Percentiles rank a stretch among this genome's conserved stretches.
These are phyloP conservation scores for Tragopan temminckii DNA, from an alignment of 2,797 vertebrate species.

Conservation along the genomic window DNA sequence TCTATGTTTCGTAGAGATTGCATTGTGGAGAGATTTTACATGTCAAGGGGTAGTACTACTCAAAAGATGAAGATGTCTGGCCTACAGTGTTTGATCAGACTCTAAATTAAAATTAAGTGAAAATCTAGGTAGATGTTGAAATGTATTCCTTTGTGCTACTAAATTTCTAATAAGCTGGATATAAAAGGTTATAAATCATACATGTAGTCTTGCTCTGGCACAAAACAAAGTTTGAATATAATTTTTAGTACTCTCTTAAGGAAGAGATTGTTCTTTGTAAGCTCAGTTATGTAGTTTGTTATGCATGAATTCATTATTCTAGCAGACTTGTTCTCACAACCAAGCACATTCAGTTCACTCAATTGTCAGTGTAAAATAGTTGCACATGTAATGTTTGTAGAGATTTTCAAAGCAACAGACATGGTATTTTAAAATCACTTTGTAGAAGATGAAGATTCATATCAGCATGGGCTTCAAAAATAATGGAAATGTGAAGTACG, in stretches of 20 bases:
- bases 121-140: background rate
- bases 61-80: background rate
- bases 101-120: conserved; percentile 21
- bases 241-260: conserved; percentile 7
- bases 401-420: conserved; percentile 15
- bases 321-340: background rate
- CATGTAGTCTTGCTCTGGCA: background rate
- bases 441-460: background rate
- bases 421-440: conserved; percentile 14
- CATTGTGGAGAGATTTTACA: background rate
- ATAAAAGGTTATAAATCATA: conserved; percentile 15
- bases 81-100: background rate
- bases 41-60: background rate
- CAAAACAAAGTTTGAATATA: background rate
- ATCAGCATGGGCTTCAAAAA: background rate
- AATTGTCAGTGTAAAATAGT: background rate
- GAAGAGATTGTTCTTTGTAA: conserved; percentile 7
- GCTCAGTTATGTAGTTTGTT: conserved; percentile 34
- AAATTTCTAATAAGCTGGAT: conserved; percentile 45
- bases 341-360: background rate
- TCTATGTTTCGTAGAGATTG: background rate
- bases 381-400: background rate
- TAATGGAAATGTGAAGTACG: background rate
- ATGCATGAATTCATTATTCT: conserved; percentile 51
- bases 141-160: conserved; percentile 13